phyloP scores from a whole-genome alignment of 2,888 invertebrate species.

The Rambutsinella grinnellia region DNA sequence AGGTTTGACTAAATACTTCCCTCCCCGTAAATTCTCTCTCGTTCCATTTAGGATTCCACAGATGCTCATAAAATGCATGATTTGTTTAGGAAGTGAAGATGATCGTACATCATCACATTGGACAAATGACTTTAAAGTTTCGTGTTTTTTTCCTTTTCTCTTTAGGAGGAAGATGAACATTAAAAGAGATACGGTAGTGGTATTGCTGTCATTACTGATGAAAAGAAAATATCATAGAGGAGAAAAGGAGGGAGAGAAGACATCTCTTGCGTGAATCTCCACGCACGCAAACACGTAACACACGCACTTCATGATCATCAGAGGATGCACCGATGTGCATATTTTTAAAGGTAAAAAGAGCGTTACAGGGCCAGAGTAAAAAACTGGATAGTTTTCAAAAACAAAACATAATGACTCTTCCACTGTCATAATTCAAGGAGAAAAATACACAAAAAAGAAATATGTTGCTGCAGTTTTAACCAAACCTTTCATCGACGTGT shows the following conservation, averaged over 20 bases:
- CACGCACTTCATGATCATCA: not conserved
- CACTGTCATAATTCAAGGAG: slow-evolving; percentile 21
- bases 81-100: slow-evolving; percentile 4
- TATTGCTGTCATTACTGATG: not conserved
- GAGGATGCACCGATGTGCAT: too few species aligned
- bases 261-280: not conserved
- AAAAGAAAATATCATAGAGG: not conserved
- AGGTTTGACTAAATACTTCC: not conserved
- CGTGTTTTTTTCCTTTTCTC: not conserved
- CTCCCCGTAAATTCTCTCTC: not conserved
- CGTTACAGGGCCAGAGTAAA: not conserved
- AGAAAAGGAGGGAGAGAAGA: not conserved
- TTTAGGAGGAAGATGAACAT: not conserved
- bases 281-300: not conserved
- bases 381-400: slow-evolving; percentile 24
- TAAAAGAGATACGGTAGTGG: not conserved
- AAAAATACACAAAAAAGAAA: not conserved
- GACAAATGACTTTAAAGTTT: slow-evolving; percentile 14
- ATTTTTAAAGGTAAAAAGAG: too few species aligned
- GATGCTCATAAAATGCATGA: slow-evolving; percentile 24
- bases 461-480: too few species aligned
- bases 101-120: slow-evolving; percentile 25
- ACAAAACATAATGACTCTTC: slow-evolving; percentile 16
- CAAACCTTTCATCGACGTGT: too few species aligned
- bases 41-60: slow-evolving; percentile 15